Evolutionary conservation across 2,888 invertebrate genomes (phyloP).

Genomic region (Linnaemya vulpina): DNA sequence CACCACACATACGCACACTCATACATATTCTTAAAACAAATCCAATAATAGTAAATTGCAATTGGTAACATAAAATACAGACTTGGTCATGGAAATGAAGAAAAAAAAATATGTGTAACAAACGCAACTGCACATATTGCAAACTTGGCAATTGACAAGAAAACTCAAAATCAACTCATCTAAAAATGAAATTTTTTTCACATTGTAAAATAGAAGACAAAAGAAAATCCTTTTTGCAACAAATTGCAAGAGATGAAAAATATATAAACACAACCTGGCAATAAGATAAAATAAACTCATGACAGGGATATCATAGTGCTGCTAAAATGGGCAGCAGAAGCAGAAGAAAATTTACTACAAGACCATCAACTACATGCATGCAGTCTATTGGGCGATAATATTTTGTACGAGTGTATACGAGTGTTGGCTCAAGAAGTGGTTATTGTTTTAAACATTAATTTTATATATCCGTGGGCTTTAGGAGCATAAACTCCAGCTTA

Average conservation of each 20-base stretch:
- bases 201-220: conserved; percentile 8
- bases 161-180: conserved; percentile 60
- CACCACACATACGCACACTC: neutral
- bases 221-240: conserved; percentile 13
- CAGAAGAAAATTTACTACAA: conserved; percentile 22
- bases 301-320: conserved; percentile 17
- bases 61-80: conserved; percentile 64
- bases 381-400: conserved; percentile 10
- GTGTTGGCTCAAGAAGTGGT: neutral
- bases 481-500: too few relatives aligned
- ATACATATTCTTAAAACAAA: conserved; percentile 1
- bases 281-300: conserved; percentile 57
- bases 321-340: neutral
- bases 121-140: conserved; percentile 20
- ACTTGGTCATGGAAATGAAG: conserved; percentile 31
- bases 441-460: neutral
- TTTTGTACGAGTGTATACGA: neutral
- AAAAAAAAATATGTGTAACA: neutral
- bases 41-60: conserved; percentile 66
- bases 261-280: conserved; percentile 28
- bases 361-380: conserved; percentile 38
- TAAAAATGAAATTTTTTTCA: conserved; percentile 15
- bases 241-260: conserved; percentile 28
- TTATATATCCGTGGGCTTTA: neutral
- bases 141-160: conserved; percentile 45